These are phyloP conservation scores for Hydra vulgaris DNA, from an alignment of 30 jellyfish, hydroid and myxozoan genomes.

Conservation along the genomic window DNA sequence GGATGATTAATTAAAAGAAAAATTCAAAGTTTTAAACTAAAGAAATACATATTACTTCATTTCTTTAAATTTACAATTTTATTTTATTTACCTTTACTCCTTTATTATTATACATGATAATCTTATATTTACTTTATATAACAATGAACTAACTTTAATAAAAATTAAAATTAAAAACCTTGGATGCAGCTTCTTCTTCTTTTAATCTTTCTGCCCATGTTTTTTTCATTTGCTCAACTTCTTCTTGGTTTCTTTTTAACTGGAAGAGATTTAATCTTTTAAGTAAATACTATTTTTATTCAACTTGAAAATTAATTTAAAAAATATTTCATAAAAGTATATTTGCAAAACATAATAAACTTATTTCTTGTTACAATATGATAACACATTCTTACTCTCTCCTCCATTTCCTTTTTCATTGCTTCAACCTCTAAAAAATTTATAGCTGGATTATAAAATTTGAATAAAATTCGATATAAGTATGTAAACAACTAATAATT, in stretches of 20 bases:
- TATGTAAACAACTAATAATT: no score
- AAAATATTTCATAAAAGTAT: no score
- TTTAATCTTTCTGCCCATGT: slow-evolving; percentile 37
- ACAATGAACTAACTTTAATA: no score
- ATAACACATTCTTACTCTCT: slow-evolving; percentile 39
- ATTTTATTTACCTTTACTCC: no score
- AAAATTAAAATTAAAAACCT: slow-evolving; percentile 23
- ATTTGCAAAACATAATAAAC: not conserved
- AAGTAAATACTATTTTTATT: not conserved
- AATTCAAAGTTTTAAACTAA: no score
- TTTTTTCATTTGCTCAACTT: slow-evolving; percentile 21
- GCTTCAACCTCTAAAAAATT: slow-evolving; percentile 62
- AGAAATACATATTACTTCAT: no score
- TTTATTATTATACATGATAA: no score
- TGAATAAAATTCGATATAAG: no score
- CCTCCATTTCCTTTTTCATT: slow-evolving; percentile 81
- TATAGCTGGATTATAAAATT: not conserved
- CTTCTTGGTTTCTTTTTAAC: slow-evolving; percentile 32
- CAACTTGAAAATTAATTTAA: no score
- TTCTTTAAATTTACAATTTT: no score
- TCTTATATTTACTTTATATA: no score
- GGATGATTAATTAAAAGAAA: no score
- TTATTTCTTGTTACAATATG: not conserved
- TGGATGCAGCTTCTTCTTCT: slow-evolving; percentile 21
- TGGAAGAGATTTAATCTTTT: not conserved